Evolutionary conservation across 1,140 invertebrate species (phyloP).

Genomic region (Caenorhabditis briggsae): DNA sequence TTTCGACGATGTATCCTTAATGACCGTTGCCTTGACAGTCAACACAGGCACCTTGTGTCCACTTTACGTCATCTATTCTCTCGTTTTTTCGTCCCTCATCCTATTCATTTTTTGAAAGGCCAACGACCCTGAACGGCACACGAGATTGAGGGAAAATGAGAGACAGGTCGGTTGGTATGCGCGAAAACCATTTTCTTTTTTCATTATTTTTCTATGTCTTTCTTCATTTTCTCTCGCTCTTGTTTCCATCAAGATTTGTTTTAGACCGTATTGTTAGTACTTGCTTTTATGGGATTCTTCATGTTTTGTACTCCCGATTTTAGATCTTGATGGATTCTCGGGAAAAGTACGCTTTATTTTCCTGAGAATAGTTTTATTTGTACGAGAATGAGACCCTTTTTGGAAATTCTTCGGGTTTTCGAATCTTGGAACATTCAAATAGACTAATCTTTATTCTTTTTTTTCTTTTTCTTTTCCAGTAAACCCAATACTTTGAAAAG

Average conservation of each 20-base stretch:
- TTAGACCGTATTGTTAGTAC: slow-evolving; percentile 4
- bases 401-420: too few species aligned
- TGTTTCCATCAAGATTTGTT: slow-evolving; percentile 9
- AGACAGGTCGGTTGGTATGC: not conserved
- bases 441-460: too few species aligned
- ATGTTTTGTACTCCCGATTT: not conserved
- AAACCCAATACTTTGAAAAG: too few species aligned
- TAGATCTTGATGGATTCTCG: too few species aligned
- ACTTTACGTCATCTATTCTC: slow-evolving; percentile 7
- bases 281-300: not conserved
- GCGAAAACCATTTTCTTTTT: slow-evolving; percentile 47
- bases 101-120: slow-evolving; percentile 6
- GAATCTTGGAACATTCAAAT: too few species aligned
- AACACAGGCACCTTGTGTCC: slow-evolving; percentile 3
- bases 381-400: too few species aligned
- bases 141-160: not conserved
- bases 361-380: not conserved
- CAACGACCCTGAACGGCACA: slow-evolving; percentile 49
- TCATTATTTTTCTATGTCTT: not conserved
- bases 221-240: slow-evolving; percentile 8
- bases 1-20: not conserved
- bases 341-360: not conserved
- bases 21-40: slow-evolving; percentile 44
- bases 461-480: too few species aligned
- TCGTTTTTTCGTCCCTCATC: not conserved